Evolutionary conservation across 2,888 invertebrate species (phyloP).

Genomic region (Nomada ruficornis): DNA sequence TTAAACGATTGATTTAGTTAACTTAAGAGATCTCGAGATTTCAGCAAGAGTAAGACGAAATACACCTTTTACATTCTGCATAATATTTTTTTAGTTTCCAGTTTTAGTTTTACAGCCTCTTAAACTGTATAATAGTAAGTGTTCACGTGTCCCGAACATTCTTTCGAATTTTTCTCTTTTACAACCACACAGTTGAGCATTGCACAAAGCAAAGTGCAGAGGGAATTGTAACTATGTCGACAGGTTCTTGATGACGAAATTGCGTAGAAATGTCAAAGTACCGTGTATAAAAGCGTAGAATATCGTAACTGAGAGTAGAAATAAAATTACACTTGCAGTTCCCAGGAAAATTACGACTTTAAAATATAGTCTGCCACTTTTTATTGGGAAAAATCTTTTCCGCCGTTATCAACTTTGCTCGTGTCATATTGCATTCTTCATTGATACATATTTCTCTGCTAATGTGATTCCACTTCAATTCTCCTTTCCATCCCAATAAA

Average conservation of each 20-base stretch:
- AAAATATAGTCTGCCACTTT: not conserved
- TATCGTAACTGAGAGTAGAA: not conserved
- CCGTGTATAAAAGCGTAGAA: constrained; percentile 3
- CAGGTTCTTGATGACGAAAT: constrained; percentile 2
- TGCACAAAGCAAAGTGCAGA: constrained; percentile 13
- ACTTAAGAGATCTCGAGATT: too few relatives aligned
- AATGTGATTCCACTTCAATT: not conserved
- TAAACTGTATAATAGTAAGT: constrained; percentile 19
- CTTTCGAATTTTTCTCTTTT: constrained; percentile 9
- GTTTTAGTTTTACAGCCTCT: too few relatives aligned
- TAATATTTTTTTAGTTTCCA: not conserved
- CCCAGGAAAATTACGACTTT: constrained; percentile 1
- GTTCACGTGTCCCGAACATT: not conserved
- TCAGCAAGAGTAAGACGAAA: too few relatives aligned
- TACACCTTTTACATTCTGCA: too few relatives aligned
- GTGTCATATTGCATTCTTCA: not conserved
- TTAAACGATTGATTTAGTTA: too few relatives aligned
- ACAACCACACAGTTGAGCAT: constrained; percentile 8
- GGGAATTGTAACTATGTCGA: constrained; percentile 11
- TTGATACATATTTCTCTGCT: not conserved
- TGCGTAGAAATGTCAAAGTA: not conserved
- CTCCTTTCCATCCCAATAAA: not conserved
- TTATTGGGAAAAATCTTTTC: not conserved
- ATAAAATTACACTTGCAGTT: constrained; percentile 14
- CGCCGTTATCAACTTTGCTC: not conserved